A percentile compares a stretch with the other conserved stretches of the same genome.
Evolutionary conservation across 2,888 invertebrate genomes (phyloP).

Genomic region (Drosophila trichaetosa): DNA sequence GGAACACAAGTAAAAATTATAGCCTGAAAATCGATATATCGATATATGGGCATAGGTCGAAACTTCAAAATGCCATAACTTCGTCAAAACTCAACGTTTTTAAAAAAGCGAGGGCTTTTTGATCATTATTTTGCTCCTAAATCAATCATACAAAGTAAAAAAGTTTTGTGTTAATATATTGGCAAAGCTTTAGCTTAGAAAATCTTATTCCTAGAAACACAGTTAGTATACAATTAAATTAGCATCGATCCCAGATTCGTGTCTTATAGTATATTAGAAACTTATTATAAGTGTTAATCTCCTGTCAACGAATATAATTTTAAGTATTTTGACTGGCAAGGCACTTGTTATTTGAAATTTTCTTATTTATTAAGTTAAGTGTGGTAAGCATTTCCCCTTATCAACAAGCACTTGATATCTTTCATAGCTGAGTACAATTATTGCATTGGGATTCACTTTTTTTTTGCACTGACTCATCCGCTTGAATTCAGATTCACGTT

Average conservation of each 20-base stretch:
- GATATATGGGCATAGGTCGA: no score
- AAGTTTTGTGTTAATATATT: neutral
- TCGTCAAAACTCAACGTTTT: no score
- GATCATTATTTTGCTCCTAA: no score
- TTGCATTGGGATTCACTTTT: constrained; percentile 19
- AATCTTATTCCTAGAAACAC: neutral
- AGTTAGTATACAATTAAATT: neutral
- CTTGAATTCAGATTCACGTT: constrained; percentile 21
- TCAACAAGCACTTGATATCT: constrained; percentile 25
- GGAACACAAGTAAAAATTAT: no score
- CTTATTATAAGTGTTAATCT: neutral
- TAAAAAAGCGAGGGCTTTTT: no score
- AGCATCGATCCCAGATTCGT: neutral
- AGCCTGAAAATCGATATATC: no score
- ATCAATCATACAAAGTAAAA: neutral
- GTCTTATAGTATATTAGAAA: neutral
- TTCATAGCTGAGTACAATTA: constrained; percentile 16
- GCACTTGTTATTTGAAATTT: neutral
- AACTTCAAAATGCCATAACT: no score
- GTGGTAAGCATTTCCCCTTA: constrained; percentile 13
- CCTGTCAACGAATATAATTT: neutral
- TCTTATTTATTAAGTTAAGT: constrained; percentile 3
- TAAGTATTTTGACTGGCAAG: constrained; percentile 7
- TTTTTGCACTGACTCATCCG: constrained; percentile 34
- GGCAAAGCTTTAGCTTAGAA: neutral